Conservation (phyloP, 2,113 vertebrate species). For the Silurus asotus region DNA sequence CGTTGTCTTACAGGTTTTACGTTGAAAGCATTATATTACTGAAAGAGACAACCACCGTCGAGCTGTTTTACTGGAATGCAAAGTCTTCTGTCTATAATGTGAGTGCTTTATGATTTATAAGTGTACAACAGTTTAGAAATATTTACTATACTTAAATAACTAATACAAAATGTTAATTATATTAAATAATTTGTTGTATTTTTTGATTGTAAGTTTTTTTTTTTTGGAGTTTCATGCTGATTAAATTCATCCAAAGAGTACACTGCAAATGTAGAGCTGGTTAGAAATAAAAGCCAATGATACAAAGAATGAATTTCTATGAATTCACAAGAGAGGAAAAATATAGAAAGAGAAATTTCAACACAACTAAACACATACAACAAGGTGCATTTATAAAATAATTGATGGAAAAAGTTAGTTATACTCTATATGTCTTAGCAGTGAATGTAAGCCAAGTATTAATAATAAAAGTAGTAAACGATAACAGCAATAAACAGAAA, state of each 20-base stretch:
- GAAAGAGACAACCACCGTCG: conserved; percentile 92
- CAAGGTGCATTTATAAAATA: background rate
- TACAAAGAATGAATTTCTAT: background rate
- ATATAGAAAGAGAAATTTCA: background rate
- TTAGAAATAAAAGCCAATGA: background rate
- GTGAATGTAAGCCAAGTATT: background rate
- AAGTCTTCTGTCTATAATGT: conserved; percentile 92
- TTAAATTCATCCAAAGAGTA: background rate
- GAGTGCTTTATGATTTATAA: conserved; percentile 62
- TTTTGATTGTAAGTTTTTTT: background rate
- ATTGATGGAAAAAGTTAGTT: background rate
- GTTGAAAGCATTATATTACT: conserved; percentile 92
- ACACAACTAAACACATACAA: background rate
- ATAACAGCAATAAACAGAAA: background rate
- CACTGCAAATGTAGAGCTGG: background rate
- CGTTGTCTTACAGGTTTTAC: conserved; percentile 85
- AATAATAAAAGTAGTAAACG: background rate
- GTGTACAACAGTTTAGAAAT: background rate
- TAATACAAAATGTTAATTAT: background rate
- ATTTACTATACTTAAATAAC: background rate
- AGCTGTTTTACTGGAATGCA: conserved; percentile 97
- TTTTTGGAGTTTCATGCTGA: background rate
- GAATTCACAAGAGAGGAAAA: background rate
- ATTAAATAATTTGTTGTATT: background rate
- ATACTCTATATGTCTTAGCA: background rate